Base-by-base conservation (phyloP, 2,797 vertebrate species). In the Fratercula arctica region DNA sequence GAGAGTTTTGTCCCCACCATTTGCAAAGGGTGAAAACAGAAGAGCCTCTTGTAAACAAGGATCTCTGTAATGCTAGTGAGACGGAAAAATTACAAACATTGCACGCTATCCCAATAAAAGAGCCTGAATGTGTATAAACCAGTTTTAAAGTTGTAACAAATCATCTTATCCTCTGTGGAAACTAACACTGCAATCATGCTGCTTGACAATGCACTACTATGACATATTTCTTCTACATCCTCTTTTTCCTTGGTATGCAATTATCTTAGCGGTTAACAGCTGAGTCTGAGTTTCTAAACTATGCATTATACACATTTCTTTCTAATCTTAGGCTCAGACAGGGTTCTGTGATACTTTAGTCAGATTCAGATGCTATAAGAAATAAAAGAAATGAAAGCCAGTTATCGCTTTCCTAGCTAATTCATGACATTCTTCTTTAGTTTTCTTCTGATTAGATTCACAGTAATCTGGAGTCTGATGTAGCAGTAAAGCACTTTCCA, bases 191-290 rank as follows among this genome's bases (percentile, higher is more conserved):
- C 79, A 87, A 53, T 94, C 67, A 78, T 39, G 56, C 43, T 82
- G 46, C 46, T 81, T 77, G 48, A 77, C 29, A 51, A 46, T 77
- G 16, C 17, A 28, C 37, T 84, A 48, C 85, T 56, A 41, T 4
- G 48, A 25, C 12, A 19, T 73, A 59, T 87, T 91, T 60, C 13
- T 51, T 87, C 59, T 85, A 88, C 28, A 28, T 92, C 67, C 21
- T 79, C 43, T 83, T 67, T 95, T 95, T 81, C 51, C 53, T 84
- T 83, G 35, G n/a, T 90, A 23, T 85, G 66, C 70, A 90, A 48
- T 97, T 91, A 91, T 95, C 74, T 68, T 73, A 79, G 48, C 74
- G 70, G 70, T 68, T 89, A 95, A 84, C 90, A 87, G 81, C 94
- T 90, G 64, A 91, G 43, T 59, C 72, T 89, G 76, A 80, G 70